Percentiles rank a stretch among this genome's conserved stretches.
Evolutionary conservation across 1,140 invertebrate genomes (phyloP).

Genomic region (Glomeris maerens): DNA sequence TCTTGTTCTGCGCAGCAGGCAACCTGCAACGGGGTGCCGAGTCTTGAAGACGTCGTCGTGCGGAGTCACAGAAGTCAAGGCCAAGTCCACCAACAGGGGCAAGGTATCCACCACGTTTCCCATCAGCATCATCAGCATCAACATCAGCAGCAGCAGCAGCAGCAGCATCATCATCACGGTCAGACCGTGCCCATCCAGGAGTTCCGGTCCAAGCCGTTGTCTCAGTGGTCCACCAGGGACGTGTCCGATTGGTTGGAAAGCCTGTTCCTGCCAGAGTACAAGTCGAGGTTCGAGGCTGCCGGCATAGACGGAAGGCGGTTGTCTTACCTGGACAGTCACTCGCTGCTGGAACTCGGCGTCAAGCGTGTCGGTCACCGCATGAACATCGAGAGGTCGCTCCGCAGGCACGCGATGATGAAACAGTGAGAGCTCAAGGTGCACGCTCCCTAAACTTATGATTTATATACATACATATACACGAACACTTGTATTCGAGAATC

Average conservation of each 20-base stretch:
- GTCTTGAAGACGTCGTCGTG: too few species aligned
- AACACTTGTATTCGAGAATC: too few species aligned
- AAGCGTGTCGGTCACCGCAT: slow-evolving; percentile 39
- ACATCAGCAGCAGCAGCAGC: slow-evolving; percentile 7
- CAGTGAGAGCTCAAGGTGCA: too few species aligned
- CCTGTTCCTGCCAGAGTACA: slow-evolving; percentile 38
- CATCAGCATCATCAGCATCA: slow-evolving; percentile 1
- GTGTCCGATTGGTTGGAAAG: slow-evolving; percentile 38
- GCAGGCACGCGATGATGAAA: slow-evolving; percentile 9
- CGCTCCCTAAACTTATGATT: too few species aligned
- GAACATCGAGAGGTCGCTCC: slow-evolving; percentile 36
- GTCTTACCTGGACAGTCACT: slow-evolving; percentile 35
- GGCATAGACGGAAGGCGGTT: slow-evolving; percentile 35
- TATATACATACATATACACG: too few species aligned
- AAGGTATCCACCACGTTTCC: slow-evolving; percentile 9
- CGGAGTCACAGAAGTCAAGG: too few species aligned
- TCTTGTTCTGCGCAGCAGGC: too few species aligned
- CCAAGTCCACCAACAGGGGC: slow-evolving; percentile 11
- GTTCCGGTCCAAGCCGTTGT: slow-evolving; percentile 31
- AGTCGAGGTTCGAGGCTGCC: slow-evolving; percentile 31
- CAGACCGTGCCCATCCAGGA: background rate
- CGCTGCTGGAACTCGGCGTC: slow-evolving; percentile 37
- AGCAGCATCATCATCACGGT: slow-evolving; percentile 1
- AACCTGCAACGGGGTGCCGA: too few species aligned
- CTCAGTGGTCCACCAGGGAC: slow-evolving; percentile 35